phyloP scores from a whole-genome alignment of 2,888 invertebrate species.

The Caenorhabditis drosophilae region DNA sequence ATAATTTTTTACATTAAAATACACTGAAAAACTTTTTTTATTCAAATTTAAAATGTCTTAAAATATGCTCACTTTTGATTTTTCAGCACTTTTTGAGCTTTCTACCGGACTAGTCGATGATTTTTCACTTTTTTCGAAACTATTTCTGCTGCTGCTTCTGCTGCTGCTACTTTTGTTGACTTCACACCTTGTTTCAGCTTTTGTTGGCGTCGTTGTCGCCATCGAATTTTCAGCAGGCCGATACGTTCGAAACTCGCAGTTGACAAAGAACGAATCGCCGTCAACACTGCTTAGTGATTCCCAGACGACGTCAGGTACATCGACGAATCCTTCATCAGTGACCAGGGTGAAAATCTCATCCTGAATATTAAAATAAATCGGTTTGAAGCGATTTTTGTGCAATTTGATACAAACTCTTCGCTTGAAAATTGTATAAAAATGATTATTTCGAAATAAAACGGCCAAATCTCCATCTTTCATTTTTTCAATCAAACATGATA shows the following conservation, averaged over 20 bases:
- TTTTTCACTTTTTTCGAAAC: too few relatives aligned
- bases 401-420: too few relatives aligned
- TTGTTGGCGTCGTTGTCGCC: too few relatives aligned
- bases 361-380: constrained; percentile 64
- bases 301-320: constrained; percentile 73
- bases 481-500: constrained; percentile 71
- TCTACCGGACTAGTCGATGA: too few relatives aligned
- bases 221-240: too few relatives aligned
- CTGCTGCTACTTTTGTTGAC: background rate
- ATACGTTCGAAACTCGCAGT: constrained; percentile 71
- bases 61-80: too few relatives aligned
- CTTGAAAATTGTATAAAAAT: constrained; percentile 74
- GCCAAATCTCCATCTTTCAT: constrained; percentile 72
- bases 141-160: background rate
- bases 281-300: constrained; percentile 74
- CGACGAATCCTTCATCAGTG: constrained; percentile 74
- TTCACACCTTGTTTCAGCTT: too few relatives aligned
- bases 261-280: constrained; percentile 74
- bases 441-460: constrained; percentile 75
- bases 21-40: too few relatives aligned
- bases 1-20: too few relatives aligned
- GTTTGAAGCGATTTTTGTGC: too few relatives aligned
- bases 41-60: too few relatives aligned
- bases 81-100: too few relatives aligned
- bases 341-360: constrained; percentile 73